Base-by-base conservation (phyloP, 2,888 invertebrate genomes). In the Lasioglossum marginatum region DNA sequence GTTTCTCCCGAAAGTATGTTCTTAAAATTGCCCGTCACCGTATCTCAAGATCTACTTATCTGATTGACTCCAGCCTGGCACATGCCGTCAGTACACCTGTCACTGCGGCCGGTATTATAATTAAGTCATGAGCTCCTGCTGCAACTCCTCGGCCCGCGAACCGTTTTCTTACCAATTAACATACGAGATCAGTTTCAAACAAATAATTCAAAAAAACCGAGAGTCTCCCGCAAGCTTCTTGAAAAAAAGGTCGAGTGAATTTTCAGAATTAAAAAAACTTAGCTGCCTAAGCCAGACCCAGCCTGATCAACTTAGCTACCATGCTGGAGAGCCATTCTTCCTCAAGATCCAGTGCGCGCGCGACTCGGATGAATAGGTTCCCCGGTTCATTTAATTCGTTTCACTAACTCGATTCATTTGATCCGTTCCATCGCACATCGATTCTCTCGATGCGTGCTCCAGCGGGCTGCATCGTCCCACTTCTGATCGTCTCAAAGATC, bases 401-500 rank as follows among this genome's bases (percentile, higher is more conserved):
- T 45, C 45, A 45, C 4, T 16, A 14, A 16, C 19, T 45, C 1
- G 5, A 16, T 16, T 45, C 45, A 16, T 45, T 45, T 12, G 16
- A 16, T 45, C 19, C 48, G 48, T 19, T 19, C 6, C 19, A 19
- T 48, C 14, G 19, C 48, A 19, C 48, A 57, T 27, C 8, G 57
- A 57, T 57, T 27, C 57, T n/a, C 63, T 63, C 31, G 63, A 63
- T 16, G 27, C 31, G 27, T 14, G 63, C 27, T 27, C 31, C 63
- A 27, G 10, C 63, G 63, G 31, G 12, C 27, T 4, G 31, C 16
- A 63, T 63, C 63, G 63, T 31, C 31, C 63, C 63, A 63, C 63
- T 63, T 63, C 63, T 16, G 31, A 16, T 63, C 63, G 16, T 66
- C 63, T 66, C 63, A 19, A 66, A 66, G 63, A 66, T 66, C 63